phyloP scores from a whole-genome alignment of 2,888 invertebrate species.

The Dichetophora obliterata region DNA sequence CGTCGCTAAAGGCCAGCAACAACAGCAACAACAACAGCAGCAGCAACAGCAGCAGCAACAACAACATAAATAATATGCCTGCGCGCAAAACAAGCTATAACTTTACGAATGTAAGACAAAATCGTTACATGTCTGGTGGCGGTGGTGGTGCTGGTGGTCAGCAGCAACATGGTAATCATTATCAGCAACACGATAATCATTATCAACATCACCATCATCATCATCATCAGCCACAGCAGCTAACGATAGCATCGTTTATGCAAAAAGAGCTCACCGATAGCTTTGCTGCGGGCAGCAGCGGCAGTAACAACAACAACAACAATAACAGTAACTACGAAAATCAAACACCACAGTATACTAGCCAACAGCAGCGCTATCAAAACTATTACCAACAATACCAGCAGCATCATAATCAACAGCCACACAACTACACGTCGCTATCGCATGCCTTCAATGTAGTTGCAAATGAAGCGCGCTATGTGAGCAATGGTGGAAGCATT shows the following conservation, averaged over 20 bases:
- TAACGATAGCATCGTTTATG: constrained; percentile 64
- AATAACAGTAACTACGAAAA: constrained; percentile 11
- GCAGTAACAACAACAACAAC: constrained; percentile 35
- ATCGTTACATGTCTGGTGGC: constrained; percentile 43
- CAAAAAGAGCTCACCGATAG: constrained; percentile 59
- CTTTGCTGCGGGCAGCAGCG: not conserved
- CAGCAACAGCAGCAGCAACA: constrained; percentile 1
- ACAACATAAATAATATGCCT: constrained; percentile 32
- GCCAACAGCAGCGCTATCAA: constrained; percentile 29
- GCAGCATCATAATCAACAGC: constrained; percentile 33
- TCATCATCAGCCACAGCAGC: constrained; percentile 62
- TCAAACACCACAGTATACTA: not conserved
- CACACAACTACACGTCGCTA: constrained; percentile 30
- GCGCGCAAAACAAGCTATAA: constrained; percentile 31
- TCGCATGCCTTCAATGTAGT: constrained; percentile 31
- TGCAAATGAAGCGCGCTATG: not conserved
- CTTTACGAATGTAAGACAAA: constrained; percentile 37
- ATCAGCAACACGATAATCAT: constrained; percentile 43
- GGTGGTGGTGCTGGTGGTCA: not conserved
- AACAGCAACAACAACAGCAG: constrained; percentile 6
- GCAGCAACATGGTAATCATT: constrained; percentile 27
- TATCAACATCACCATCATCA: constrained; percentile 53
- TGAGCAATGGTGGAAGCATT: constrained; percentile 8
- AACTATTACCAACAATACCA: constrained; percentile 46
- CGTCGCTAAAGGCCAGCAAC: constrained; percentile 13